Conservation (phyloP, 2,888 invertebrate species). For the Candidula unifasciata region DNA sequence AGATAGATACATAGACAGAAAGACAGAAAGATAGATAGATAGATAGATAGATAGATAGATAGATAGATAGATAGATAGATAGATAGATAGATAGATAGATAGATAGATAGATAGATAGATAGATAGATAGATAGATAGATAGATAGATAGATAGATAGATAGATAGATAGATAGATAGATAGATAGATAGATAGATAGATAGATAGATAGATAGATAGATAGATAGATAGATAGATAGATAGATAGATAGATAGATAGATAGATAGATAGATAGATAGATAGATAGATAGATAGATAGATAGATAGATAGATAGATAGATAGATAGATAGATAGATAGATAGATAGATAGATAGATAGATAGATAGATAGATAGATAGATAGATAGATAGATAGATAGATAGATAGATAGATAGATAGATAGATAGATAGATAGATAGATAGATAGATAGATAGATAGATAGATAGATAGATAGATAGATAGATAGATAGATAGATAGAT, state of each 20-base stretch:
- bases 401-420: not conserved
- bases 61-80: not conserved
- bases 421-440: not conserved
- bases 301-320: not conserved
- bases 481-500: not conserved
- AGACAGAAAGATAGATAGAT: no score
- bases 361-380: not conserved
- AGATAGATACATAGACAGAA: no score
- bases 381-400: not conserved
- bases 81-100: slow-evolving; percentile 2
- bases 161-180: no score
- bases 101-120: slow-evolving; percentile 13
- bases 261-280: not conserved
- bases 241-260: not conserved
- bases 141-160: no score
- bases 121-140: slow-evolving; percentile 16
- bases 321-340: not conserved
- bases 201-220: not conserved
- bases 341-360: not conserved
- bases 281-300: not conserved
- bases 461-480: not conserved
- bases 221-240: not conserved
- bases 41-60: not conserved
- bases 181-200: not conserved
- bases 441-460: not conserved